These are phyloP conservation scores for Metridium senile DNA, from an alignment of 92 coral and sea anemone genomes.

Conservation along the genomic window DNA sequence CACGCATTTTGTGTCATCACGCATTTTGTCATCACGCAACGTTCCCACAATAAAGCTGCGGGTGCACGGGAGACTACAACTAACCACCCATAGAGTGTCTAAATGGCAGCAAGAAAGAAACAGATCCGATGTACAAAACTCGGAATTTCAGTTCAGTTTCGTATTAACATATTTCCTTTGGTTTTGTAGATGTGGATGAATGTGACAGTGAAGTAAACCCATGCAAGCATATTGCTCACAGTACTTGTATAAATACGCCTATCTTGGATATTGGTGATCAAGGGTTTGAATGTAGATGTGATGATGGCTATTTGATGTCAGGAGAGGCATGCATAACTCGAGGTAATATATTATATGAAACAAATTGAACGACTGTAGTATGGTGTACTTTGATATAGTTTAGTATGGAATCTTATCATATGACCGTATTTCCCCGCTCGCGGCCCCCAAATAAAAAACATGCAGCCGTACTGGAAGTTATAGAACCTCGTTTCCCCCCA, in stretches of 20 bases:
- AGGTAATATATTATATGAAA: neutral
- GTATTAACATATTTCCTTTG: too few species aligned
- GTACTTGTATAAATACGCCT: slow-evolving; percentile 33
- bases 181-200: slow-evolving; percentile 45
- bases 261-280: slow-evolving; percentile 21
- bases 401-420: too few species aligned
- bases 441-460: too few species aligned
- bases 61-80: too few species aligned
- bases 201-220: slow-evolving; percentile 20
- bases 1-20: too few species aligned
- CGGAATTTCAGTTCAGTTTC: neutral
- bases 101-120: neutral
- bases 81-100: too few species aligned
- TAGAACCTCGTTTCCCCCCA: too few species aligned
- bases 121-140: neutral
- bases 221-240: slow-evolving; percentile 24
- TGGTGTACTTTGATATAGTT: neutral
- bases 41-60: too few species aligned
- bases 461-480: too few species aligned
- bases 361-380: neutral
- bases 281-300: slow-evolving; percentile 31
- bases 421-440: too few species aligned
- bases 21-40: too few species aligned
- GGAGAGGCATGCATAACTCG: slow-evolving; percentile 23
- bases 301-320: slow-evolving; percentile 27